A percentile compares a stretch with the other conserved stretches of the same genome.
Conservation (phyloP, 2,888 invertebrate species). For the Drosophila monieri region DNA sequence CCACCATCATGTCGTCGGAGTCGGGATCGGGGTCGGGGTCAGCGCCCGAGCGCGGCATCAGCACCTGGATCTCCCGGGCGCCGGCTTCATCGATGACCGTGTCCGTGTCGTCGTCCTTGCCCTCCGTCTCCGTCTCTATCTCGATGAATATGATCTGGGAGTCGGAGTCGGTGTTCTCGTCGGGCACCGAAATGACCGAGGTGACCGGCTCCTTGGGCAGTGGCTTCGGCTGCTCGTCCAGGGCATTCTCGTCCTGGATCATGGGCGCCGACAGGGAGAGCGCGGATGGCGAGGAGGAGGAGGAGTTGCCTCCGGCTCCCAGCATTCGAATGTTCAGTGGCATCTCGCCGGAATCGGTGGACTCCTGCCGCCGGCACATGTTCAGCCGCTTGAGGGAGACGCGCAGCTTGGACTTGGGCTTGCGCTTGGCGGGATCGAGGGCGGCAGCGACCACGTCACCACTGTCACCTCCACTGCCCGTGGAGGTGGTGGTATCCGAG, state of each 20-base stretch:
- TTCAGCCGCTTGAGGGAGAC: conserved; percentile 64
- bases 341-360: conserved; percentile 44
- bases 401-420: conserved; percentile 55
- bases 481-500: conserved; percentile 52
- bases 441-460: conserved; percentile 2
- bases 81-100: not conserved
- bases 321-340: conserved; percentile 14
- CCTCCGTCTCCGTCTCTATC: conserved; percentile 28
- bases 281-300: conserved; percentile 17
- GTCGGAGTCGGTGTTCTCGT: conserved; percentile 28
- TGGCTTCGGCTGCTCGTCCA: conserved; percentile 21
- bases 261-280: conserved; percentile 4
- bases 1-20: conserved; percentile 22
- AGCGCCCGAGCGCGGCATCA: conserved; percentile 2
- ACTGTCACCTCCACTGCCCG: not conserved
- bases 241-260: conserved; percentile 33
- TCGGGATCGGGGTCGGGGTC: conserved; percentile 20
- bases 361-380: conserved; percentile 39
- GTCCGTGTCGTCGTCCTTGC: not conserved
- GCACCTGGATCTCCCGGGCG: not conserved
- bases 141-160: conserved; percentile 42
- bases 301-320: conserved; percentile 6
- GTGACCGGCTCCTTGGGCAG: not conserved
- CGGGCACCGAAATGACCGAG: not conserved
- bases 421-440: conserved; percentile 7